Evolutionary conservation across 1,140 invertebrate genomes (phyloP), one percentile per base, ranked within the genome.

Genomic region (Vanessa atalanta): DNA sequence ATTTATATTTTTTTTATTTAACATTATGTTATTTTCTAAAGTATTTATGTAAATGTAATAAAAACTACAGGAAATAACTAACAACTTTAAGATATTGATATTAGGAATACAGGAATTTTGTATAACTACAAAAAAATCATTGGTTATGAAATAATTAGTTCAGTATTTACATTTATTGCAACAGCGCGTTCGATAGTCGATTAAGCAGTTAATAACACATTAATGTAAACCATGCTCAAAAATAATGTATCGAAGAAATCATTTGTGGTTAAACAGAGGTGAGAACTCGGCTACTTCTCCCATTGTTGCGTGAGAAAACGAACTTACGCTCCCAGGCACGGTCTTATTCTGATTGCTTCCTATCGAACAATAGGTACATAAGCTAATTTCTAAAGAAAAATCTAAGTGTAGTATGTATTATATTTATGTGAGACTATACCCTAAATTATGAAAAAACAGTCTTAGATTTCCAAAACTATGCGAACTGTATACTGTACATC

Each of bases 211-310:
- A 8, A 43, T 43, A 43, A 11, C 37, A 43, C 7, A 1, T 9
- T 43, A 43, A 43, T 43, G 9, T 43, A 43, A 43, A 43, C 37
- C 1, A 43, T 43, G 37, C 8, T 43, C 37, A 43, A 43, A 43
- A 43, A 43, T 43, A 63, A 43, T 60, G 55, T 63, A 63, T 23
- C 47, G 16, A 71, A 53, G n/a, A 72, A 72, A 72, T 57, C 70
- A 60, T 64, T 65, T 61, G 26, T 37, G 26, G 23, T 23, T 61
- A 61, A 14, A 51, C 53, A 51, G 61, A 67, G 55, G 37, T 73
- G 69, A 77, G 76, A 77, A 77, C 67, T 70, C 76, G 72, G 76
- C 69, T 77, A 71, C 68, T 71, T 74, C 76, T 72, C 37, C 65
- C 51, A 77, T 77, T 77, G 76, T 77, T 70, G 43, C 75, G 63